These are phyloP conservation scores for Bibio marci DNA, from an alignment of 2,888 invertebrate genomes.

Conservation along the genomic window DNA sequence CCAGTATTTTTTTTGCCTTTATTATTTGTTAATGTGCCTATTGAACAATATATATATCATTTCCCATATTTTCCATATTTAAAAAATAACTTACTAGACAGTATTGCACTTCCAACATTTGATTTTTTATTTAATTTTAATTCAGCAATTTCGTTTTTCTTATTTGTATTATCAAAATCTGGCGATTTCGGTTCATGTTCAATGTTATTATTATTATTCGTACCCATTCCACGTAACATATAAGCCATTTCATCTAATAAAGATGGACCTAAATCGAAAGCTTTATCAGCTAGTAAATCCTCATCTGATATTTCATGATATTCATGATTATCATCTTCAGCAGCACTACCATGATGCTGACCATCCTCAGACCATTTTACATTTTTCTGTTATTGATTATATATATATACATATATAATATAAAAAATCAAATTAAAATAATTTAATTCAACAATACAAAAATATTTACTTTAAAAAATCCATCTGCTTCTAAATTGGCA, in stretches of 20 bases:
- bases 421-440: constrained; percentile 1
- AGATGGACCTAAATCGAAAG: constrained; percentile 69
- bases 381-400: constrained; percentile 3
- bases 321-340: constrained; percentile 34
- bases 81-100: constrained; percentile 2
- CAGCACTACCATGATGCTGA: constrained; percentile 22
- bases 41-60: constrained; percentile 6
- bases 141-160: constrained; percentile 51
- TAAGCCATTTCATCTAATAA: constrained; percentile 80
- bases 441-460: no score
- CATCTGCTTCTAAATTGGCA: constrained; percentile 14
- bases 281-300: constrained; percentile 33
- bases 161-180: constrained; percentile 39
- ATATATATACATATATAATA: not conserved
- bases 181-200: constrained; percentile 21
- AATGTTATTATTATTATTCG: constrained; percentile 12
- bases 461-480: not conserved
- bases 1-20: constrained; percentile 23
- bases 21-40: constrained; percentile 12
- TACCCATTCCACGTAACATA: constrained; percentile 52
- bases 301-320: constrained; percentile 75
- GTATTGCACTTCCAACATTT: constrained; percentile 18
- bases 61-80: constrained; percentile 7
- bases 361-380: constrained; percentile 12
- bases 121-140: constrained; percentile 27